Conservation (phyloP, 2,113 vertebrate species). For the Seriola dumerili region DNA sequence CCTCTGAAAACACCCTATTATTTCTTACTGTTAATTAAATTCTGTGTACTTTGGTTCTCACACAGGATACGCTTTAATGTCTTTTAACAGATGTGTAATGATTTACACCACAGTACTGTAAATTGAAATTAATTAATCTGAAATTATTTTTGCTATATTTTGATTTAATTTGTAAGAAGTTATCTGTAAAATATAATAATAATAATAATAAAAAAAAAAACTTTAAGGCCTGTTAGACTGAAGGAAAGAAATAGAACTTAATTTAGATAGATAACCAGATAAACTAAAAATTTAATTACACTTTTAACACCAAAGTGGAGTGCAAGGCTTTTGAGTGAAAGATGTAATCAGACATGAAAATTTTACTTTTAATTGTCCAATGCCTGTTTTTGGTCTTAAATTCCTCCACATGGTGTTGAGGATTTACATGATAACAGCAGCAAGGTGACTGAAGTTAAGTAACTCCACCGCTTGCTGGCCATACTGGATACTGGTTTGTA, state of each 20-base stretch:
- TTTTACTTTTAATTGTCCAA: constrained; percentile 40
- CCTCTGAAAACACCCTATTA: neutral
- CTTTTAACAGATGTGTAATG: neutral
- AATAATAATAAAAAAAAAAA: neutral
- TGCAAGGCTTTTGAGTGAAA: constrained; percentile 48
- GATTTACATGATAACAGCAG: neutral
- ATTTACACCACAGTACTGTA: constrained; percentile 5
- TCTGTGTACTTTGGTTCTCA: neutral
- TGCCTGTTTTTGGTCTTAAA: constrained; percentile 22
- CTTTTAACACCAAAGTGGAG: constrained; percentile 38
- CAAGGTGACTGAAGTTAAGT: neutral
- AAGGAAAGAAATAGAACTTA: constrained; percentile 37
- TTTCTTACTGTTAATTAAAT: constrained; percentile 1
- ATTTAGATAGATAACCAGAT: constrained; percentile 65
- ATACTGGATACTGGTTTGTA: neutral
- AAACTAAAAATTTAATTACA: constrained; percentile 50
- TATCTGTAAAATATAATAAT: constrained; percentile 28
- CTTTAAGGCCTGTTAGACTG: constrained; percentile 4
- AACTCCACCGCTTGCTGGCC: neutral
- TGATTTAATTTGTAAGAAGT: constrained; percentile 38
- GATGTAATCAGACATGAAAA: constrained; percentile 39
- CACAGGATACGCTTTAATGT: neutral
- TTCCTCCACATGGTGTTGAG: neutral
- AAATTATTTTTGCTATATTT: constrained; percentile 15
- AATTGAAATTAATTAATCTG: constrained; percentile 12